Evolutionary conservation across 2,888 invertebrate species (phyloP).

Genomic region (Sminthurinus aureus): DNA sequence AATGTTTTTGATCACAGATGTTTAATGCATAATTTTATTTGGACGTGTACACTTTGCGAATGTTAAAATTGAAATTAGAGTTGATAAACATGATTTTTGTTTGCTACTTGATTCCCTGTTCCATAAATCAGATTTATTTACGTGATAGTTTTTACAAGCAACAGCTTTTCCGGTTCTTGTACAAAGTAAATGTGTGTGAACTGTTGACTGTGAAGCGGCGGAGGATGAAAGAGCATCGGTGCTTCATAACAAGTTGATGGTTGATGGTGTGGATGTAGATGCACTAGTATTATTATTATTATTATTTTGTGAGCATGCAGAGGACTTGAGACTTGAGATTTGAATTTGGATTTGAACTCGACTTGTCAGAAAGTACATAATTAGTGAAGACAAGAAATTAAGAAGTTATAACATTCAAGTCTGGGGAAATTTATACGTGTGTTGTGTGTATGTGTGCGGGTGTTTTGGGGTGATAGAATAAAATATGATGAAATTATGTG

Average conservation of each 20-base stretch:
- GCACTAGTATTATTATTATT: background rate
- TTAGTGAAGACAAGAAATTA: conserved; percentile 12
- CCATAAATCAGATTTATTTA: conserved; percentile 16
- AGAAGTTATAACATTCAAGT: conserved; percentile 16
- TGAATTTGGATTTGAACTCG: background rate
- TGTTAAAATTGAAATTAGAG: conserved; percentile 13
- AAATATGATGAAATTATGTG: background rate
- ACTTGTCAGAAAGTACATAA: background rate
- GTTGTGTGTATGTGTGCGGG: no score
- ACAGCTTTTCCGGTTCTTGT: conserved; percentile 10
- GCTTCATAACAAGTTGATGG: background rate
- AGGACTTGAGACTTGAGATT: background rate
- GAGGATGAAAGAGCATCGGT: background rate
- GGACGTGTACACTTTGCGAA: no score
- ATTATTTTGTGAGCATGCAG: background rate
- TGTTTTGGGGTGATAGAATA: conserved; percentile 1
- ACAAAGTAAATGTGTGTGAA: background rate
- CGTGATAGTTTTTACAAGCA: conserved; percentile 14
- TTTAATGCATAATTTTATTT: no score
- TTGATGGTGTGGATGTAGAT: background rate
- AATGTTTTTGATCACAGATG: no score
- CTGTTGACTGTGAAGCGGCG: background rate
- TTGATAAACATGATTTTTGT: conserved; percentile 3
- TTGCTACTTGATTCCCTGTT: background rate
- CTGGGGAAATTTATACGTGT: background rate